Base-by-base conservation (phyloP, 2,797 vertebrate genomes). In the Mycteria americana region DNA sequence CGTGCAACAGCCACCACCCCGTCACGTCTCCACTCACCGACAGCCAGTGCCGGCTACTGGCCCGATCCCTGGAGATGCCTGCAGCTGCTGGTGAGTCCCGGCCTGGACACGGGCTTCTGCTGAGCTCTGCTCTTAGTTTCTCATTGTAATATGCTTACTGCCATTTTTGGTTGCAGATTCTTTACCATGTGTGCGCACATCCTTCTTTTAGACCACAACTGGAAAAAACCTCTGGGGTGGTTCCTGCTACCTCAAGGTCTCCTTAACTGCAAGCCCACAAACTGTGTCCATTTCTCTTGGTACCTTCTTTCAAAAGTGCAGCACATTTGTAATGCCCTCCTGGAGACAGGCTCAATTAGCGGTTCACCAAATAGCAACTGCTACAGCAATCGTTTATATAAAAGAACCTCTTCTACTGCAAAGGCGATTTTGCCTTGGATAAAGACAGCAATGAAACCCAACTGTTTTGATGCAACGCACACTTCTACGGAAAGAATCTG, bases 1-100 rank as follows among this genome's bases (percentile, higher is more conserved):
- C 51, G 62, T 2, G 28, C 28, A 5, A 7, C 13, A 5, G 10
- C 1, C 62, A 9, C 69, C 17, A 2, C 35, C 1, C 33, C 16
- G 10, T 9, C 64, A 7, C 22, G 1, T 35, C 33, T 18, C 39
- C 7, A 5, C 33, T 18, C n/a, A 3, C 24, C 3, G 0, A 24
- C 39, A 6, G 1, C 2, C 37, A 8, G 45, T 9, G 68, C 18
- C 18, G 17, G 62, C 41, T 24, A 4, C 62, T 5, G 19, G 8
- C 53, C 60, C 43, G 53, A 16, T 4, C 21, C 62, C 68, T 12
- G 39, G 78, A 50, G 70, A 19, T 27, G 18, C 80, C 46, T 41
- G 46, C 33, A 11, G 1, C 41, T 10, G 35, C 33, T 67, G 74
- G 24, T 15, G 63, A 14, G 30, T 50, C 50, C 46, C 46, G 28